These are phyloP conservation scores for Lapara coniferarum DNA, from an alignment of 2,888 invertebrate species.

Conservation along the genomic window DNA sequence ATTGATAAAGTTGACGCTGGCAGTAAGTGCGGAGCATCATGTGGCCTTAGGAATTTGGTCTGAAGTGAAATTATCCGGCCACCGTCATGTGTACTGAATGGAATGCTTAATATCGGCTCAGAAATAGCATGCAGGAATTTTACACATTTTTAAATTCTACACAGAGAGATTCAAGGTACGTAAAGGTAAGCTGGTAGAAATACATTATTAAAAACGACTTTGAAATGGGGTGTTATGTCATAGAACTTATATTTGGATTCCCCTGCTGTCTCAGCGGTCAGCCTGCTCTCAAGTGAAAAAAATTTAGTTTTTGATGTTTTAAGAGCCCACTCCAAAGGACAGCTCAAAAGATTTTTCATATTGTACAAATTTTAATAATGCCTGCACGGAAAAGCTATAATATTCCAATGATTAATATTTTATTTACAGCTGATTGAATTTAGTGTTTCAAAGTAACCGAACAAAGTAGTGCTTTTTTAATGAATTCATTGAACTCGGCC, in stretches of 20 bases:
- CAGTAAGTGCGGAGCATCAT: neutral
- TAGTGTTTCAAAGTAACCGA: neutral
- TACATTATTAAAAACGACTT: slow-evolving; percentile 25
- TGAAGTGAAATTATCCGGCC: slow-evolving; percentile 36
- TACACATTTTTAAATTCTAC: slow-evolving; percentile 24
- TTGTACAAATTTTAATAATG: neutral
- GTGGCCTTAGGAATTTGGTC: slow-evolving; percentile 35
- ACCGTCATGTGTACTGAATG: slow-evolving; percentile 39
- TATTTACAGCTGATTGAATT: neutral
- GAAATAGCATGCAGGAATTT: slow-evolving; percentile 26
- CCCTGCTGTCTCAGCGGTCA: no score
- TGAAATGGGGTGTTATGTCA: neutral
- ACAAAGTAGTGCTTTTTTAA: neutral
- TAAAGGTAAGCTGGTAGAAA: neutral
- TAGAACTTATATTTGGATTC: no score
- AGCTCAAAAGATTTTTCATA: slow-evolving; percentile 10
- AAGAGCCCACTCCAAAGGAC: no score
- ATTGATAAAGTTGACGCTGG: neutral
- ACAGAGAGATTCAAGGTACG: neutral
- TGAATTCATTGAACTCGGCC: neutral
- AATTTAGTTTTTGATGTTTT: no score
- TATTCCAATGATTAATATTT: neutral
- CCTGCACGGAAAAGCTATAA: neutral
- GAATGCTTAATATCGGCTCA: slow-evolving; percentile 46
- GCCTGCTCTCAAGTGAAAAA: no score